Conservation (phyloP, 2,113 vertebrate genomes). For the Anthoscopus minutus region DNA sequence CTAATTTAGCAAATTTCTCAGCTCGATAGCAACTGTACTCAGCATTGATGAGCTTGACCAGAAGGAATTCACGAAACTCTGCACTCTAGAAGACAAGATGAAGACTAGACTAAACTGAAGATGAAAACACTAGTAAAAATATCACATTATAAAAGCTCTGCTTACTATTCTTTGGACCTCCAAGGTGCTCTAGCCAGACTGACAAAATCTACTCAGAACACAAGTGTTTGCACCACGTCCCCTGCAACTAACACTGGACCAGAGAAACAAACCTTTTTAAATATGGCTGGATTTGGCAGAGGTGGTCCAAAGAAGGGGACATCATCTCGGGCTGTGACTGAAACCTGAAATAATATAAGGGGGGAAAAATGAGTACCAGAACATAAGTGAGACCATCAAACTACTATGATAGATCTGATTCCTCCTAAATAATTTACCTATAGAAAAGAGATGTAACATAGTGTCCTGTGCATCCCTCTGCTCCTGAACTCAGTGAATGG, state of each 20-base stretch:
- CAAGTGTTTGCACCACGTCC: not conserved
- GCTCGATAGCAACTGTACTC: constrained; percentile 88
- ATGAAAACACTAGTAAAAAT: not conserved
- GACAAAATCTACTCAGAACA: not conserved
- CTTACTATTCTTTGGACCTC: not conserved
- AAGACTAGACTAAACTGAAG: not conserved
- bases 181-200: not conserved
- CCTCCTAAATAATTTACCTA: not conserved
- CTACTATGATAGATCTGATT: not conserved
- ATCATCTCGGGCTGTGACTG: constrained; percentile 68
- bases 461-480: not conserved
- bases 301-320: constrained; percentile 68
- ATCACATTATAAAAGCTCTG: not conserved
- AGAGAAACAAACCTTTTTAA: constrained; percentile 64
- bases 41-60: constrained; percentile 89
- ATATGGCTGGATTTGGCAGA: constrained; percentile 66
- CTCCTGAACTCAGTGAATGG: not conserved
- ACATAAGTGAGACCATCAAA: not conserved
- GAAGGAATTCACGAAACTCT: constrained; percentile 83
- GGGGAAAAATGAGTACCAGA: not conserved
- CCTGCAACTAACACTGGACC: not conserved
- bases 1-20: constrained; percentile 83
- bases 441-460: not conserved
- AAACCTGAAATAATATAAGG: constrained; percentile 51
- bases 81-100: constrained; percentile 60